A percentile compares a stretch with the other conserved stretches of the same genome.
These are phyloP conservation scores for Solen grandis DNA, from an alignment of 1,140 invertebrate genomes.

Conservation along the genomic window DNA sequence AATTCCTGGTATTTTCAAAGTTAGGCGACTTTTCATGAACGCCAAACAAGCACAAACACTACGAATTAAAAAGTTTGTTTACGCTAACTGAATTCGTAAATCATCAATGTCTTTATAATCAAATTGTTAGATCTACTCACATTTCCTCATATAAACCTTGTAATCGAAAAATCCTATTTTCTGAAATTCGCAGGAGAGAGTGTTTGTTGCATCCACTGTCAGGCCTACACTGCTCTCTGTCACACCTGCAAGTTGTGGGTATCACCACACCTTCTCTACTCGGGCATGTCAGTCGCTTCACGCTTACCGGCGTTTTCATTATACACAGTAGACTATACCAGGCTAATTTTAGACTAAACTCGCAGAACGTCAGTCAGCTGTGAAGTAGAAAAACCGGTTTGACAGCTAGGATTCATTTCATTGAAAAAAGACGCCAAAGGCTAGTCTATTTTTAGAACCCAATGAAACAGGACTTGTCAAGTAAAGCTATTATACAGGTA, in stretches of 20 bases:
- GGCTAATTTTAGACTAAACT: conserved; percentile 29
- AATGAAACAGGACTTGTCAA: background rate
- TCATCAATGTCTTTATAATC: too few species aligned
- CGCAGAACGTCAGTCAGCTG: conserved; percentile 20
- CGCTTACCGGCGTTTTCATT: conserved; percentile 29
- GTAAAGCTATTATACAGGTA: too few species aligned
- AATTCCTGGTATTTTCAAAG: too few species aligned
- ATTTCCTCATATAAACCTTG: background rate
- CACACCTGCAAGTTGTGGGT: conserved; percentile 16
- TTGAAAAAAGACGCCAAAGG: background rate
- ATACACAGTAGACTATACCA: background rate
- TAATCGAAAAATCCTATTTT: conserved; percentile 26
- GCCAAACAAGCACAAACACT: too few species aligned
- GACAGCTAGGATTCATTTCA: conserved; percentile 28
- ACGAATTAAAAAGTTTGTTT: too few species aligned
- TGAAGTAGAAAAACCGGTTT: conserved; percentile 54
- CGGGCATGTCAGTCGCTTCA: conserved; percentile 2
- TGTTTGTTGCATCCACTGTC: background rate
- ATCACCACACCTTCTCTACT: conserved; percentile 51
- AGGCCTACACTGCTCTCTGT: conserved; percentile 10
- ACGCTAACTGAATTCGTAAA: too few species aligned
- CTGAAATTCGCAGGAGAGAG: too few species aligned
- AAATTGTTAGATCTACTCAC: conserved; percentile 4
- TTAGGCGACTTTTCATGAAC: too few species aligned
- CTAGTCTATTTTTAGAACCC: background rate